Evolutionary conservation across 2,888 invertebrate genomes (phyloP), one percentile per base, ranked within the genome.

Genomic region (Mythimna impura): DNA sequence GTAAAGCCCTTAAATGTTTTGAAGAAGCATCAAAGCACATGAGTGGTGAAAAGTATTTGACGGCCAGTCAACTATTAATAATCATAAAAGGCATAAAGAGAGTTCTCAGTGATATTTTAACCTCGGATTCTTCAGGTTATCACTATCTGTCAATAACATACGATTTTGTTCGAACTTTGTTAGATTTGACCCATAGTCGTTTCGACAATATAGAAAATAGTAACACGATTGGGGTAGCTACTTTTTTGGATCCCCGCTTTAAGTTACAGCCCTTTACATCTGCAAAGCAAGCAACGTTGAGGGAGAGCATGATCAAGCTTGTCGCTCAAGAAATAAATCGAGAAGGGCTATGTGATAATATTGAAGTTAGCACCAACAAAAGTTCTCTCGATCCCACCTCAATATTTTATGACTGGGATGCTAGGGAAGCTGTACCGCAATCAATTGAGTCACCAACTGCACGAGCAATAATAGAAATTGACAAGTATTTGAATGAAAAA

Each of bases 31-130:
- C 71, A n/a, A 63, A 47, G 17, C 62, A 69, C 60, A 67, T 80
- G 75, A 81, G 81, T 60, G 81, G 60, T 40, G 80, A 81, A 71
- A 76, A 64, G 25, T 78, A 82, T 73, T 67, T 76, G 64, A 73
- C 68, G 43, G 58, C 72, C 58, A 67, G 72, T 66, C 66, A 69
- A 69, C 57, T 63, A 71, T 62, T 61, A 65, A 75, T 63, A 54
- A 60, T 69, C 62, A 60, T 63, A 66, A 73, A 62, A 73, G 60
- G 58, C 54, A 73, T 73, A 57, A 62, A 63, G 62, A 73, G 58
- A 63, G 68, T 73, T 63, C 60, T 60, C 66, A 62, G 69, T 54
- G 69, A 71, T 63, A 62, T 64, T 50, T 60, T 71, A 52, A 65
- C 30, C 68, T 64, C 68, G 2, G 68, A 60, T 60, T 67, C 63